Percentiles rank a stretch among this genome's conserved stretches.
Evolutionary conservation across 2,113 vertebrate genomes (phyloP).

Genomic region (Macaca mulatta): DNA sequence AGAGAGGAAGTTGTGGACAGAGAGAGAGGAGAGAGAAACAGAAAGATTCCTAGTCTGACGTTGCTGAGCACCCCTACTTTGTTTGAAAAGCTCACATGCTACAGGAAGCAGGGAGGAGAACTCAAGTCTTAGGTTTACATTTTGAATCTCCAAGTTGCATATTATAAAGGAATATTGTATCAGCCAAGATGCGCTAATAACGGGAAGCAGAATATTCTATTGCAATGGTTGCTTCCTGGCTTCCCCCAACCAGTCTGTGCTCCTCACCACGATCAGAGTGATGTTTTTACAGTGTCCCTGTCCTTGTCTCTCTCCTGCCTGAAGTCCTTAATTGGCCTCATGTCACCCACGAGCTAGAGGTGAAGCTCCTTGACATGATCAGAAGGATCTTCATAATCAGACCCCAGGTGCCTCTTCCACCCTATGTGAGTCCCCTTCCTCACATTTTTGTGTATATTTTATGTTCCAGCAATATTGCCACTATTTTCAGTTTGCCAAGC

Average conservation of each 20-base stretch:
- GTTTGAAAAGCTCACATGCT: background rate
- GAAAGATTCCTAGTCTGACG: background rate
- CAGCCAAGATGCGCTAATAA: background rate
- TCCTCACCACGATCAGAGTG: background rate
- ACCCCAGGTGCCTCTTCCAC: background rate
- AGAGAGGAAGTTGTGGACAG: background rate
- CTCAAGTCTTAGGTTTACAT: background rate
- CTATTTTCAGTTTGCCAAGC: too few species aligned
- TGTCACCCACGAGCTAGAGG: background rate
- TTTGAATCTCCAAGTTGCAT: background rate
- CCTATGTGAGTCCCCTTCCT: fast-evolving
- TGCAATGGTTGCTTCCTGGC: background rate
- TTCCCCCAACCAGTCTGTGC: background rate
- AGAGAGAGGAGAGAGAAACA: background rate
- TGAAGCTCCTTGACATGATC: background rate
- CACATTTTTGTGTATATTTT: background rate
- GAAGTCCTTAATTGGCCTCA: background rate
- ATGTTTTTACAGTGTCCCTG: background rate
- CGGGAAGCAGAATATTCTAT: background rate
- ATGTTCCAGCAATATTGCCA: background rate
- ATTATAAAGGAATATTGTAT: background rate
- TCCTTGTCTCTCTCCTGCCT: background rate
- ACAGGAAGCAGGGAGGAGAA: background rate
- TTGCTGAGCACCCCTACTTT: background rate
- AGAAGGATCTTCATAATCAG: background rate